Evolutionary conservation across 2,113 vertebrate species (phyloP).

Genomic region (Labeo rohita): DNA sequence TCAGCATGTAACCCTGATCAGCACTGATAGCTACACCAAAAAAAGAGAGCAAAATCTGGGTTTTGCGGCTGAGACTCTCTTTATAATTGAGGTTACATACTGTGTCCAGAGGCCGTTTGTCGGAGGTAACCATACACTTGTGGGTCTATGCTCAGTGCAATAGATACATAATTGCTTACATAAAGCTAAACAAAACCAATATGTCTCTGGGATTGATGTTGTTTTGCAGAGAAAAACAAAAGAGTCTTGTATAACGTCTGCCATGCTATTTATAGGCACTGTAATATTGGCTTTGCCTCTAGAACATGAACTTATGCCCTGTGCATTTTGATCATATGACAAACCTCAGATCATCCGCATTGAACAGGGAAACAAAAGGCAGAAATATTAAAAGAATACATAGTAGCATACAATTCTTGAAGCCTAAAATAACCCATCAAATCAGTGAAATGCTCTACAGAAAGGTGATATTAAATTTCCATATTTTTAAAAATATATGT

Average conservation of each 20-base stretch:
- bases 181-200: conserved; percentile 1
- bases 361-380: not conserved
- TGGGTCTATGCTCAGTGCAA: not conserved
- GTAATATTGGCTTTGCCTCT: not conserved
- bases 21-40: conserved; percentile 2
- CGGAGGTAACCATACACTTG: conserved; percentile 19
- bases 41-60: not conserved
- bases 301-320: not conserved
- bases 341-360: not conserved
- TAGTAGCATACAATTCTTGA: not conserved
- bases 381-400: not conserved
- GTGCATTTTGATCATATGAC: not conserved
- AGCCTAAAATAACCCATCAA: not conserved
- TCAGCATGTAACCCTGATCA: not conserved
- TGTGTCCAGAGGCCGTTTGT: not conserved
- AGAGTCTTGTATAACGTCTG: conserved; percentile 1
- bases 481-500: not conserved
- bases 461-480: not conserved
- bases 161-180: conserved; percentile 6
- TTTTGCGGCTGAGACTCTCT: not conserved
- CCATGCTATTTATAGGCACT: conserved; percentile 36
- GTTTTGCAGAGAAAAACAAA: conserved; percentile 45
- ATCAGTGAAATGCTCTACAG: not conserved
- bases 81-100: not conserved
- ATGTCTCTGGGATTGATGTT: not conserved